Conservation (phyloP, 1,140 invertebrate species). For the Rhagoletis pomonella region DNA sequence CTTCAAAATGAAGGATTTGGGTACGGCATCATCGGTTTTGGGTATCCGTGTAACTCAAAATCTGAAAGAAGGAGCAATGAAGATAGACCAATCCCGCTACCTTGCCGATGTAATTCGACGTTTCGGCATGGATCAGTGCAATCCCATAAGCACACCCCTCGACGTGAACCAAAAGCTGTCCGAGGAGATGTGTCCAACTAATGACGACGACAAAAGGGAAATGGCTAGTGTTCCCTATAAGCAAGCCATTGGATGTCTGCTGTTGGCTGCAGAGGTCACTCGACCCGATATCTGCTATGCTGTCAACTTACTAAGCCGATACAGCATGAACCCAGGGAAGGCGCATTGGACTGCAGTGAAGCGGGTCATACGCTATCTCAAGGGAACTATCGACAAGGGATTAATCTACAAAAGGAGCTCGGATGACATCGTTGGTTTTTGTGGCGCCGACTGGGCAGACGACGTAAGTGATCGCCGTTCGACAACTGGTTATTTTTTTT, state of each 20-base stretch:
- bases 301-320: conserved; percentile 12
- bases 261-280: neutral
- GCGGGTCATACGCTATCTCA: conserved; percentile 70
- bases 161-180: conserved; percentile 47
- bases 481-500: conserved; percentile 71
- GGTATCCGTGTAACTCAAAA: no score
- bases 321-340: neutral
- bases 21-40: no score
- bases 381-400: conserved; percentile 62
- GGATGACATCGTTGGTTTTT: conserved; percentile 55
- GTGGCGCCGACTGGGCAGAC: conserved; percentile 60
- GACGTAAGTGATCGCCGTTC: conserved; percentile 63
- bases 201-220: conserved; percentile 54
- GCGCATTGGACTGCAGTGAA: conserved; percentile 59
- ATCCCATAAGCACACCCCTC: conserved; percentile 60
- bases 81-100: conserved; percentile 62
- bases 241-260: conserved; percentile 58
- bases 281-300: neutral
- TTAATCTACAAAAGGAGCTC: conserved; percentile 7
- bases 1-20: no score
- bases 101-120: conserved; percentile 45
- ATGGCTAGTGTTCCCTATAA: conserved; percentile 60
- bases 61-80: no score
- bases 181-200: conserved; percentile 15
- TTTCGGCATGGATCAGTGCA: conserved; percentile 69